These are phyloP conservation scores for Nephrotoma appendiculata DNA, from an alignment of 2,888 invertebrate genomes.

Conservation along the genomic window DNA sequence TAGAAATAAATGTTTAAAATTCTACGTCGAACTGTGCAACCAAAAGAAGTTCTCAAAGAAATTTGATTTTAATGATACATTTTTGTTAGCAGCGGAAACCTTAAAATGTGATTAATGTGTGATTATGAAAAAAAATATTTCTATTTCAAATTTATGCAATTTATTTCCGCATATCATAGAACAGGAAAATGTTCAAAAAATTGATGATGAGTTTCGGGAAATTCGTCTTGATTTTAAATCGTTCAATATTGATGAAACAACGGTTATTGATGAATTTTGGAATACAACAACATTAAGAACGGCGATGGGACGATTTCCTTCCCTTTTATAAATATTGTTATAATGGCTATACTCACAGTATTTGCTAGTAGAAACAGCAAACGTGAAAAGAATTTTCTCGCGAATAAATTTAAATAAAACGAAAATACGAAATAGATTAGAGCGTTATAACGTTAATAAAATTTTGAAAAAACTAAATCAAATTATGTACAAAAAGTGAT, in stretches of 20 bases:
- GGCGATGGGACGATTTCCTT: background rate
- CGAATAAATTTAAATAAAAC: no score
- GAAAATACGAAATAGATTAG: no score
- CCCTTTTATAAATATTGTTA: no score
- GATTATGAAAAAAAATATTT: background rate
- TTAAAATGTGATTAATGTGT: no score
- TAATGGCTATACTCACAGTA: no score
- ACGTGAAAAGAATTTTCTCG: no score
- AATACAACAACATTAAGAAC: background rate
- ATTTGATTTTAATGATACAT: background rate
- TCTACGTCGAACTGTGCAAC: conserved; percentile 9
- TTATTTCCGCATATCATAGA: background rate
- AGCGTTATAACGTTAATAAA: no score
- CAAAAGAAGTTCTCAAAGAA: conserved; percentile 7
- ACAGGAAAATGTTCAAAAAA: background rate
- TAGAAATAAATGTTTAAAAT: conserved; percentile 7
- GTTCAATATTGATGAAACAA: background rate
- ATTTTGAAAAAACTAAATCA: no score
- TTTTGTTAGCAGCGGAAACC: background rate
- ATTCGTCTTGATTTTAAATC: background rate
- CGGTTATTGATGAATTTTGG: background rate
- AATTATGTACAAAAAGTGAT: no score
- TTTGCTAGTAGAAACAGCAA: no score
- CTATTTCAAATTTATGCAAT: background rate
- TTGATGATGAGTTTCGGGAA: background rate